These are phyloP conservation scores for Eupithecia subumbrata DNA, from an alignment of 2,888 invertebrate species.

Conservation along the genomic window DNA sequence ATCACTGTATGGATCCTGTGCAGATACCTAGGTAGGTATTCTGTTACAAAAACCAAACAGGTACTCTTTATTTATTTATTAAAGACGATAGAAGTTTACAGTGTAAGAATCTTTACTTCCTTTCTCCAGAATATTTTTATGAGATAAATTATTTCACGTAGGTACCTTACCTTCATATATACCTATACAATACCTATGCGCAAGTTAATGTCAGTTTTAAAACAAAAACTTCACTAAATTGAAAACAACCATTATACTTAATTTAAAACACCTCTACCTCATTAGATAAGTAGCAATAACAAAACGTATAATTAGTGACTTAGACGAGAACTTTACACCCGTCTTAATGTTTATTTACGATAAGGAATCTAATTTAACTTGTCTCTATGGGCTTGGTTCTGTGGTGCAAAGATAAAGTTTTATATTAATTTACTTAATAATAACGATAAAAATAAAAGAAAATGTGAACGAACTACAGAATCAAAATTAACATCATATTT, in stretches of 20 bases:
- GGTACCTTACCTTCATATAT: too few species aligned
- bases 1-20: too few species aligned
- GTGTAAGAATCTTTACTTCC: too few species aligned
- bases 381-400: background rate
- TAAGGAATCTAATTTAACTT: conserved; percentile 30
- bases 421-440: background rate
- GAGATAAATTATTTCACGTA: too few species aligned
- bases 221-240: background rate
- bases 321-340: conserved; percentile 44
- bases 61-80: too few species aligned
- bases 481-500: too few species aligned
- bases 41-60: too few species aligned
- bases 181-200: too few species aligned
- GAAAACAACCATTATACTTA: background rate
- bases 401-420: background rate
- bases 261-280: background rate
- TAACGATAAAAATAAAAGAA: background rate
- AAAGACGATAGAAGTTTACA: too few species aligned
- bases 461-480: too few species aligned
- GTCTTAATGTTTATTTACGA: conserved; percentile 39
- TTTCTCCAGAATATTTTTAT: too few species aligned
- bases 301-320: conserved; percentile 30
- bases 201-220: background rate
- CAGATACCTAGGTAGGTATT: too few species aligned
- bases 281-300: background rate